A percentile compares a stretch with the other conserved stretches of the same genome.
Conservation (phyloP, 2,888 invertebrate genomes). For the Xylocampa areola region DNA sequence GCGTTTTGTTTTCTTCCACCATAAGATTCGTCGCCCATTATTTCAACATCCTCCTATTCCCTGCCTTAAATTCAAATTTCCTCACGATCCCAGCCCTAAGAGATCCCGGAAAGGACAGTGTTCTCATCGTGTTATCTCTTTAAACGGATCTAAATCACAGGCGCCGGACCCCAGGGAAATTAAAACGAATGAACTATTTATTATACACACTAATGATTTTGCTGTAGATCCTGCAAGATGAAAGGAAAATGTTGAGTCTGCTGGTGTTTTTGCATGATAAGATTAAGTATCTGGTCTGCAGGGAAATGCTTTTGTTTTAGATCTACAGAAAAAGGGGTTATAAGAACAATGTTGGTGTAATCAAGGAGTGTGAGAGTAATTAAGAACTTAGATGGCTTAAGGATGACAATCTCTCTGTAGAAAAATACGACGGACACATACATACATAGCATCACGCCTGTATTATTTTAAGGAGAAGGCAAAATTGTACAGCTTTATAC, state of each 20-base stretch:
- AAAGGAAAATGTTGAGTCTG: slow-evolving; percentile 9
- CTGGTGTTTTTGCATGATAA: too few relatives aligned
- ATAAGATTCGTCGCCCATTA: too few relatives aligned
- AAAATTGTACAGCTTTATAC: too few relatives aligned
- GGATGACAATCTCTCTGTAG: too few relatives aligned
- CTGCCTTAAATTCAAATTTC: slow-evolving; percentile 13
- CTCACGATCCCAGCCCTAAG: background rate
- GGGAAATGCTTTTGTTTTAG: background rate
- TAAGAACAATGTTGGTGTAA: too few relatives aligned
- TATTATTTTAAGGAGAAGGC: too few relatives aligned
- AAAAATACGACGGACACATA: too few relatives aligned
- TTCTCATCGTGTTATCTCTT: slow-evolving; percentile 49
- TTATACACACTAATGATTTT: slow-evolving; percentile 47
- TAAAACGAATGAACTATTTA: slow-evolving; percentile 55
- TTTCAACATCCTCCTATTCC: too few relatives aligned
- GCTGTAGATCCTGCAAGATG: slow-evolving; percentile 20
- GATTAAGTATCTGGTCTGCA: background rate
- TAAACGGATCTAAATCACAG: slow-evolving; percentile 60
- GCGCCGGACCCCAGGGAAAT: slow-evolving; percentile 60
- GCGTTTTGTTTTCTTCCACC: too few relatives aligned
- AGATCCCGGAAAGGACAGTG: slow-evolving; percentile 37
- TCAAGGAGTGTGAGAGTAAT: too few relatives aligned
- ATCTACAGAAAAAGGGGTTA: background rate
- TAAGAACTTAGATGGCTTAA: too few relatives aligned
- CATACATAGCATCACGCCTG: too few relatives aligned